Base-by-base conservation (phyloP, 2,888 invertebrate genomes). In the Anaspis maculata region DNA sequence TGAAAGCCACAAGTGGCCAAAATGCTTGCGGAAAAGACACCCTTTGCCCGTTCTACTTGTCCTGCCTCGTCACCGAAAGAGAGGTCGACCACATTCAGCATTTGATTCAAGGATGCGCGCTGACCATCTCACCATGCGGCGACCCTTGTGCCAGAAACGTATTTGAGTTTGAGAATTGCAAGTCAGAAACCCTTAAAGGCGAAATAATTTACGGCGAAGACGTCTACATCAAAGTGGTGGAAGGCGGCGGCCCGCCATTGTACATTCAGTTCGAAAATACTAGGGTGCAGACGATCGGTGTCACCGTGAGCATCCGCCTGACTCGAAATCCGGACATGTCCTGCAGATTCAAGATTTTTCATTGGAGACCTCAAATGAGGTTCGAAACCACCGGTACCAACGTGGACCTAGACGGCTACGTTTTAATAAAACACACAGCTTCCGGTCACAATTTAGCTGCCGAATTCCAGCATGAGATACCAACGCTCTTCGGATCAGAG, bases 81-180 rank as follows among this genome's bases (percentile, higher is more conserved):
- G 69, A 70, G 14, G 67, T 74, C 13, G 66, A 61, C 22, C 29
- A 39, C 3, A 49, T 48, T 4, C 56, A 55, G 58, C 56, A 64
- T 23, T 67, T 73, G 15, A 62, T 58, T 32, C 68, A 72, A 30
- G 64, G 69, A 3, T 73, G 72, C 37, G 60, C 63, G 10, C 34
- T 74, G 2, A 67, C 70, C 1, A 67, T 69, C 4, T 71, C 71
- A 0, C 63, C 69, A 0, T 62, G 69, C 15, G 45, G 52, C 13
- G 56, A 54, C 9, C 63, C 71, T 1, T 72, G 69, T 46, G 63
- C 67, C 0, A 62, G 74, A 15, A 74, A 73, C 48, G 67, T 71
- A 0, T 74, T 73, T 35, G 37, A 46, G 14, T 51, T 62, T 14
- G 51, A 55, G 9, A 50, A 55, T 23, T 49, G 48, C 26, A 51